These are phyloP conservation scores for Macrobrachium rosenbergii DNA, from an alignment of 1,140 invertebrate genomes.

Conservation along the genomic window DNA sequence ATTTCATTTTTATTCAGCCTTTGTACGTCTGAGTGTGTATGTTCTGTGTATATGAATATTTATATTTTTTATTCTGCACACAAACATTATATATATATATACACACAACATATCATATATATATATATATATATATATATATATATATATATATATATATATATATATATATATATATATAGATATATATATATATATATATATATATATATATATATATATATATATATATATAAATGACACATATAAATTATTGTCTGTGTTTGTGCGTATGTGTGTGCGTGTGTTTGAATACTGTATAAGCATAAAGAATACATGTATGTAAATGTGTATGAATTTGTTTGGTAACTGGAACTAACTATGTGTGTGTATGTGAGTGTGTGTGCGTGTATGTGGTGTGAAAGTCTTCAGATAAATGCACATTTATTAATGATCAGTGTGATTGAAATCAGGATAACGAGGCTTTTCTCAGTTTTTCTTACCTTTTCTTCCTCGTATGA, in stretches of 20 bases:
- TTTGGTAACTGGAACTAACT: not conserved
- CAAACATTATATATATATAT: constrained; percentile 14
- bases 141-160: constrained; percentile 47
- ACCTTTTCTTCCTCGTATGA: too few relatives aligned
- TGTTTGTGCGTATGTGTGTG: constrained; percentile 28
- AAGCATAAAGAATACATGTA: not conserved
- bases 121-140: constrained; percentile 31
- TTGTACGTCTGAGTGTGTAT: too few relatives aligned
- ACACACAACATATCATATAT: too few relatives aligned
- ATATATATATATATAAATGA: constrained; percentile 43
- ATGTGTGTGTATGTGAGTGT: constrained; percentile 13
- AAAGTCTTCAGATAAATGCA: not conserved
- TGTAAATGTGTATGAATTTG: constrained; percentile 24
- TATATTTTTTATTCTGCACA: too few relatives aligned
- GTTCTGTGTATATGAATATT: too few relatives aligned
- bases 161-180: constrained; percentile 5
- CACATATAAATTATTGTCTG: too few relatives aligned
- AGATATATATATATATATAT: not conserved
- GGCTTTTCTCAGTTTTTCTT: too few relatives aligned
- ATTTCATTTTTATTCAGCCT: too few relatives aligned
- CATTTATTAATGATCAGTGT: too few relatives aligned
- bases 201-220: constrained; percentile 42
- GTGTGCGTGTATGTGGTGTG: not conserved
- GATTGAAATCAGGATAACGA: too few relatives aligned
- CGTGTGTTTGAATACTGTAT: constrained; percentile 16